Evolutionary conservation across 1,140 invertebrate species (phyloP).

Genomic region (Anastatus disparis): DNA sequence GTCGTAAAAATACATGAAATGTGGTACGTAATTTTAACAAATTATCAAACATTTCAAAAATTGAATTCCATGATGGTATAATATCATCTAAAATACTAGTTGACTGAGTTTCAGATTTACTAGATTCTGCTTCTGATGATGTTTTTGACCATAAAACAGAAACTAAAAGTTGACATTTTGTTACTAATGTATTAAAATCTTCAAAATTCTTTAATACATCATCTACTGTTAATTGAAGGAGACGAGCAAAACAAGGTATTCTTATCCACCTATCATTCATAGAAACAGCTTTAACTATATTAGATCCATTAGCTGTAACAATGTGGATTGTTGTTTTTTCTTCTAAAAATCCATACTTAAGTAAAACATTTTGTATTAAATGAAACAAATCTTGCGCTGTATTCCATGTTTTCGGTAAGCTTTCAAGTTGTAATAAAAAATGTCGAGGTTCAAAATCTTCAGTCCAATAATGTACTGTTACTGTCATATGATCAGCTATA

Average conservation of each 20-base stretch:
- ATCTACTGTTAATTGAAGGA: slow-evolving; percentile 33
- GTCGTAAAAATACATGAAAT: slow-evolving; percentile 13
- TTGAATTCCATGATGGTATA: slow-evolving; percentile 35
- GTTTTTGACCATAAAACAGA: slow-evolving; percentile 30
- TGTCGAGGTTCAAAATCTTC: slow-evolving; percentile 27
- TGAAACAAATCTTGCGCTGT: slow-evolving; percentile 38
- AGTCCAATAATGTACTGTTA: slow-evolving; percentile 39
- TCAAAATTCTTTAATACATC: slow-evolving; percentile 27
- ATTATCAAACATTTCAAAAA: slow-evolving; percentile 37
- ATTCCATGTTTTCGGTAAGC: slow-evolving; percentile 36
- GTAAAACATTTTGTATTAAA: slow-evolving; percentile 35
- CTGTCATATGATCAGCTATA: slow-evolving; percentile 36
- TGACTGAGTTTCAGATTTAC: not conserved
- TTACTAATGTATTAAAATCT: slow-evolving; percentile 18
- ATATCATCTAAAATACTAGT: slow-evolving; percentile 26
- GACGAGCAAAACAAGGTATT: slow-evolving; percentile 33
- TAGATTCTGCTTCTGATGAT: not conserved
- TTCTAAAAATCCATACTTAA: slow-evolving; percentile 34
- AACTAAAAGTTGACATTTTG: slow-evolving; percentile 24
- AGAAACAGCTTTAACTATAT: slow-evolving; percentile 29
- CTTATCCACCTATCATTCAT: slow-evolving; percentile 35
- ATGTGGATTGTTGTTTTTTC: slow-evolving; percentile 26
- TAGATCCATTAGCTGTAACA: slow-evolving; percentile 33
- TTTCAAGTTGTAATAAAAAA: slow-evolving; percentile 36
- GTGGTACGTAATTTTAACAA: slow-evolving; percentile 32